Evolutionary conservation across 2,113 vertebrate species (phyloP), one percentile per base, ranked within the genome.

Genomic region (Zapus hudsonius): DNA sequence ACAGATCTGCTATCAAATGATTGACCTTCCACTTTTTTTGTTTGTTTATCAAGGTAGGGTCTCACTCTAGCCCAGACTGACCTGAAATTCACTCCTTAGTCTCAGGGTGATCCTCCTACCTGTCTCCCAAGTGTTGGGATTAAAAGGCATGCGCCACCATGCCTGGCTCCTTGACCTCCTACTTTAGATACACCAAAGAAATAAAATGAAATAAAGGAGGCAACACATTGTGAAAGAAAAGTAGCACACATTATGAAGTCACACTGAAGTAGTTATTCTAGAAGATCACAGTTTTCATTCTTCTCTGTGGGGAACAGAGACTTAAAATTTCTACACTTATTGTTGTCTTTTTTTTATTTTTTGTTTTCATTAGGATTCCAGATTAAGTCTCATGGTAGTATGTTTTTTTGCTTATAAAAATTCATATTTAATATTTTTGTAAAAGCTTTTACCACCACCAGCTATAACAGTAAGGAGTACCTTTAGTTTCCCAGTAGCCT

Each of bases 401-500:
- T 13, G 27, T 84, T 70, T 31, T 72, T 90, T 23, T 92, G 36
- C n/a, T 59, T 67, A 52, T 67, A 91, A 72, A 83, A 93, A 93
- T 66, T 95, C 38, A 76, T n/a, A 5, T 29, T 15, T 52, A 87
- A 22, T 59, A 66, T 84, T 92, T 92, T 87, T 63, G 67, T 42
- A 91, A 82, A 75, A 31, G 38, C 33, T 89, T 92, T 84, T 67
- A 89, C 89, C 5, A 69, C 9, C 22, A 89, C 2, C 27, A 84
- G 16, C 55, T 93, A 27, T 38, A 93, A 23, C 40, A 84, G 59
- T 73, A 2, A 90, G 42, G 38, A 91, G 78, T 98, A 99, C 99
- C 98, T 99, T 99, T 70, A 99, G 98, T 96, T 99, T 99, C 66
- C 98, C 97, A 0, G 99, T 98, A 38, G 99, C 99, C 97, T 99